Conservation (phyloP, 92 coral and sea anemone genomes). For the Epizoanthus fatuus region DNA sequence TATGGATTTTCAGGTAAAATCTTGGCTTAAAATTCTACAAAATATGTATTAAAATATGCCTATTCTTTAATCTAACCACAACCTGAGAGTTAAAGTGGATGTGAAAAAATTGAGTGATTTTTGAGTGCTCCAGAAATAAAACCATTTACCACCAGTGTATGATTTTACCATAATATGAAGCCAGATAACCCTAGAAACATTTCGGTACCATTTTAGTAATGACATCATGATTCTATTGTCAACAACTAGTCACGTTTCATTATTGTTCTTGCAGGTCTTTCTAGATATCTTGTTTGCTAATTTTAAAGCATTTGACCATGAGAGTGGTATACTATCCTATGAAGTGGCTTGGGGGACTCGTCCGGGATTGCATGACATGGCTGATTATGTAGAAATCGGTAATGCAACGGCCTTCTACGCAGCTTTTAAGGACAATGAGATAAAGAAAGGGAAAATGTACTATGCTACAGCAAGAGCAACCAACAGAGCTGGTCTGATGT, state of each 20-base stretch:
- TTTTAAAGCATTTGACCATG: constrained; percentile 45
- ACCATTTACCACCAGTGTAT: no score
- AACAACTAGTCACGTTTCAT: not conserved
- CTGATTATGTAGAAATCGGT: constrained; percentile 78
- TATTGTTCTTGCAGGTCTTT: not conserved
- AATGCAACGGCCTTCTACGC: constrained; percentile 74
- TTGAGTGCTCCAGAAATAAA: no score
- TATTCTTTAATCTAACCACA: no score
- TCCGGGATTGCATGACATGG: constrained; percentile 60
- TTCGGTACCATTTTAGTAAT: constrained; percentile 23
- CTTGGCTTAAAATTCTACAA: no score
- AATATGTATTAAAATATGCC: no score
- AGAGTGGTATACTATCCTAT: constrained; percentile 70
- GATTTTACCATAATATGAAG: no score
- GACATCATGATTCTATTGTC: constrained; percentile 5
- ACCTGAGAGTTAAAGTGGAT: no score
- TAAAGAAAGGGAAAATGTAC: constrained; percentile 62
- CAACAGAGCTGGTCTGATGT: constrained; percentile 76
- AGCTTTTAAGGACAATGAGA: constrained; percentile 51
- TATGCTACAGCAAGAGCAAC: constrained; percentile 81
- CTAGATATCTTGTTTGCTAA: not conserved
- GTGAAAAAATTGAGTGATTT: no score
- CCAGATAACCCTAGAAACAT: not conserved
- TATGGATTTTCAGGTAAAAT: constrained; percentile 90
- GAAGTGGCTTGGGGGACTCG: constrained; percentile 83